phyloP scores from a whole-genome alignment of 64 coral and sea anemone genomes.

The Orbicella faveolata region DNA sequence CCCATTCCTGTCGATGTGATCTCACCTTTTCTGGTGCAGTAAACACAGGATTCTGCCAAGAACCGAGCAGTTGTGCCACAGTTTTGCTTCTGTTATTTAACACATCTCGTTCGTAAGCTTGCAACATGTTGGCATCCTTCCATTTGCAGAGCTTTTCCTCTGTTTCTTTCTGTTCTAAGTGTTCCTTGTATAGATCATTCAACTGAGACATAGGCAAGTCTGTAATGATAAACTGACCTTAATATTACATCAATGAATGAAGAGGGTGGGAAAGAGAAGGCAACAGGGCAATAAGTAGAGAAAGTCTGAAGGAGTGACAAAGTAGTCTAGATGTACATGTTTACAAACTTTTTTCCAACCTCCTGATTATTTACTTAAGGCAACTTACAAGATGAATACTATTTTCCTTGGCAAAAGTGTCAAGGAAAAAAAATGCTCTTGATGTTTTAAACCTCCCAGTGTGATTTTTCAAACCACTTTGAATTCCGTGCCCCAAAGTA shows the following conservation, averaged over 20 bases:
- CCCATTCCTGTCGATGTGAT: not conserved
- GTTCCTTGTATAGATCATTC: conserved; percentile 13
- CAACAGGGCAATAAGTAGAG: too few relatives aligned
- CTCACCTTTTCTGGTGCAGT: conserved; percentile 42
- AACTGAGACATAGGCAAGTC: not conserved
- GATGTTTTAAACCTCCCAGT: too few relatives aligned
- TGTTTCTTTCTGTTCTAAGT: not conserved
- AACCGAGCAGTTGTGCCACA: conserved; percentile 38
- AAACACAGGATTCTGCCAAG: conserved; percentile 83
- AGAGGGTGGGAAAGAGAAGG: too few relatives aligned
- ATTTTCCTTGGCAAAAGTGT: too few relatives aligned
- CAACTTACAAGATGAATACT: too few relatives aligned
- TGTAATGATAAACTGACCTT: not conserved
- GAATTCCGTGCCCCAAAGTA: too few relatives aligned
- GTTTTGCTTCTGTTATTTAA: not conserved
- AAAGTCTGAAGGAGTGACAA: too few relatives aligned
- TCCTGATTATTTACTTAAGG: too few relatives aligned
- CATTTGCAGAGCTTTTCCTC: conserved; percentile 38
- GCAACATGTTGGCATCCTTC: not conserved
- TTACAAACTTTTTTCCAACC: too few relatives aligned
- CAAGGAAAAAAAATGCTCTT: too few relatives aligned
- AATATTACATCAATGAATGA: not conserved
- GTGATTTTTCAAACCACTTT: too few relatives aligned
- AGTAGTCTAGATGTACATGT: too few relatives aligned
- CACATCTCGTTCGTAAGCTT: conserved; percentile 31